Base-by-base conservation (phyloP, 1,140 invertebrate genomes). In the Drosophila eugracilis region DNA sequence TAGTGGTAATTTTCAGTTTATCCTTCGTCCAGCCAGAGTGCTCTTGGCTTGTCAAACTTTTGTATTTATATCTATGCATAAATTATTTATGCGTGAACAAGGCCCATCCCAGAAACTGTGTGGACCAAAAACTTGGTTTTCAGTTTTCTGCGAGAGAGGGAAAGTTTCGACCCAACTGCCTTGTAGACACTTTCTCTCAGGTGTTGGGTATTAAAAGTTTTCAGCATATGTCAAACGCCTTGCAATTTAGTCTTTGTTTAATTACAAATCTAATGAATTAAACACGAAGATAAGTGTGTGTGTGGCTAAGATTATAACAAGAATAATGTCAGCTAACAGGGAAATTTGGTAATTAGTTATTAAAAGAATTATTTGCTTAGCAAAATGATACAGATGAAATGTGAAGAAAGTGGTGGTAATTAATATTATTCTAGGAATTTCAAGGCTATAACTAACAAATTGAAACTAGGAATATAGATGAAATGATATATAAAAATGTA, bases 61-160 rank as follows among this genome's bases (percentile, higher is more conserved):
- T 28, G 55, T 78, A 75, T 77, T 86, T 85, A 86, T 81, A 77
- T 86, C 73, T 71, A 81, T 54, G 81, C 83, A 75, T 86, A 83
- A 86, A 88, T 86, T 75, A 88, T 88, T 77, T 88, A 86, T 77
- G 78, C 54, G 26, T 71, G 73, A 66, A 81, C 36, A 71, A 81
- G 57, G 58, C 41, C 44, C n/a, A n/a, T n/a, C n/a, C 42, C 44
- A 14, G 26, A 37, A 50, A 36, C 54, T 26, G 34, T 54, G 19
- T 28, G 55, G 54, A 57, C 74, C n/a, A 21, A 76, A 21, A 76
- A 78, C 70, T 84, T 78, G 54, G 41, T 74, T 41, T 63, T 42
- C 54, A 52, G n/a, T n/a, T 72, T 62, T 75, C 66, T 63, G 57
- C 55, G 41, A 37, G 45, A 34, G 54, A n/a, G 52, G 34, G 36